These are phyloP conservation scores for Scaptomyza pallida DNA, from an alignment of 1,140 invertebrate genomes.

Conservation along the genomic window DNA sequence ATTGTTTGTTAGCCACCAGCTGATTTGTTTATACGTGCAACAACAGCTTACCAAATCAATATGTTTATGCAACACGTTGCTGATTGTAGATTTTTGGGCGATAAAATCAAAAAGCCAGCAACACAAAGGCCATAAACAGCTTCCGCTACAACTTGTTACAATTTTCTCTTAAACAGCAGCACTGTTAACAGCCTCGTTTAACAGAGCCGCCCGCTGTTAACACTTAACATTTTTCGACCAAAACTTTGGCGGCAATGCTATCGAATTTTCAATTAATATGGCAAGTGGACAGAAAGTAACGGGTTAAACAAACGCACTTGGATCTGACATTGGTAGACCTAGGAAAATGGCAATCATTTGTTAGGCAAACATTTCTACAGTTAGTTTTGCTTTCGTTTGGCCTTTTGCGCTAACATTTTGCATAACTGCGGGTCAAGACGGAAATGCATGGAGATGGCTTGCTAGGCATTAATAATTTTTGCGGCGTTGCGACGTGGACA, in stretches of 20 bases:
- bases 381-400: constrained; percentile 78
- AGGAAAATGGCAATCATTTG: constrained; percentile 73
- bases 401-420: constrained; percentile 77
- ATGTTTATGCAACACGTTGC: constrained; percentile 73
- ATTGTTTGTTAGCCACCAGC: constrained; percentile 72
- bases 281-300: constrained; percentile 18
- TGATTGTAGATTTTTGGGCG: constrained; percentile 53
- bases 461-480: constrained; percentile 74
- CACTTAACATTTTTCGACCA: constrained; percentile 31
- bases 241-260: constrained; percentile 20
- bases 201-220: not conserved
- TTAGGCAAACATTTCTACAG: constrained; percentile 73
- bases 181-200: constrained; percentile 6
- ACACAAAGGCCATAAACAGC: constrained; percentile 60
- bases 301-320: constrained; percentile 47
- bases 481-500: constrained; percentile 41
- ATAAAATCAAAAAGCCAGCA: constrained; percentile 69
- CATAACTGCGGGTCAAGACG: constrained; percentile 80
- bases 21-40: constrained; percentile 77
- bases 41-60: constrained; percentile 71
- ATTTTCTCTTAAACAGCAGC: constrained; percentile 17
- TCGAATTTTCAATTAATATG: constrained; percentile 70
- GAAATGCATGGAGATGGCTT: constrained; percentile 68
- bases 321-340: constrained; percentile 21
- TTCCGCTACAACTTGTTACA: constrained; percentile 64